A percentile compares a stretch with the other conserved stretches of the same genome.
phyloP scores from a whole-genome alignment of 2,797 vertebrate genomes.

The Cercopithecus hamlyni region DNA sequence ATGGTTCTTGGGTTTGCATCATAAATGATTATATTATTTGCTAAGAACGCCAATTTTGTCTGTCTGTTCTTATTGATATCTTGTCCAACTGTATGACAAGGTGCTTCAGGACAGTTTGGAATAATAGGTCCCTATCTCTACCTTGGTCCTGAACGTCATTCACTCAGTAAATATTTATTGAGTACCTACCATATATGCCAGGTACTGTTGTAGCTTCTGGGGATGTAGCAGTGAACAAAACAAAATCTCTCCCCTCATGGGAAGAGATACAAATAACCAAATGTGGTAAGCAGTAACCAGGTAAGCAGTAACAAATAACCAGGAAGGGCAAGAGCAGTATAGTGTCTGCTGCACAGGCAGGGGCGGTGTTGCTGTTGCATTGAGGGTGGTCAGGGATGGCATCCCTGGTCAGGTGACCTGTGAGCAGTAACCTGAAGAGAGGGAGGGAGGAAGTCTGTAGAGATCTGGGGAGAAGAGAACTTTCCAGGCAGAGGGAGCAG shows the following conservation, averaged over 20 bases:
- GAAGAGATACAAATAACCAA: neutral
- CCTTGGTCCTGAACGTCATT: neutral
- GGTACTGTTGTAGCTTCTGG: neutral
- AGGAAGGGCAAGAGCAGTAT: neutral
- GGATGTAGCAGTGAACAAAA: neutral
- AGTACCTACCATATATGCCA: neutral
- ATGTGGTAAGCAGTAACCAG: neutral
- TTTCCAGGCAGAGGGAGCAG: neutral
- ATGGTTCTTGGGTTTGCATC: neutral
- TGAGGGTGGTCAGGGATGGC: neutral
- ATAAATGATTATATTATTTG: neutral
- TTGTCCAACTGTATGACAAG: neutral
- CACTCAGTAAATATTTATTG: neutral
- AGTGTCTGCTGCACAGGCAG: neutral
- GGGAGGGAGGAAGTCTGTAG: neutral
- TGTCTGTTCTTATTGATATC: neutral
- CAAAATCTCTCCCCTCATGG: neutral
- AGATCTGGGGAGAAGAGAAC: neutral
- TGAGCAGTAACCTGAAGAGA: neutral
- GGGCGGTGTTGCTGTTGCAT: neutral
- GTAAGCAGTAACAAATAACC: neutral
- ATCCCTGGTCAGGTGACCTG: neutral
- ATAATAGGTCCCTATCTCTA: neutral
- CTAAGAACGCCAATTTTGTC: neutral
- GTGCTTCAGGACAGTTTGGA: neutral